Base-by-base conservation (phyloP, 23 tunicate species). In the Styela clava region DNA sequence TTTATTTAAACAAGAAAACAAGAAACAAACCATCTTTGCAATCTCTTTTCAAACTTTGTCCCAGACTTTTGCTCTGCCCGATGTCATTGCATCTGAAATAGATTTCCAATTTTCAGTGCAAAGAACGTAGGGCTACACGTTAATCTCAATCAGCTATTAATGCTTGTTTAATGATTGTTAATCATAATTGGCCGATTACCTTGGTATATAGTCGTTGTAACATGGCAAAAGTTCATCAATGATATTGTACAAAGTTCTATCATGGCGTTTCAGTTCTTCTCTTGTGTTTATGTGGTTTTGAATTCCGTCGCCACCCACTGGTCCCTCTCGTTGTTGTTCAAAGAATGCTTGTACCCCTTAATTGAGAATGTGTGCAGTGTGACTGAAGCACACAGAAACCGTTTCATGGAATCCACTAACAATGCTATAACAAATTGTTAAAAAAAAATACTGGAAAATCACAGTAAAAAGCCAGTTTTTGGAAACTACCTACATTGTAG, bases 231-330 rank as follows among this genome's bases (percentile, higher is more conserved):
- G 52, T 35, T 87, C 86, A 26, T 83, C 70, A 24, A 87, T 68
- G 34, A 87, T 37, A 19, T 64, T 65, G 67, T 81, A 87, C 2
- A 87, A 34, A 16, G 76, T 31, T 19, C 30, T 35, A 65, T 87
- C 92, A 37, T 87, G 78, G 0, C n/a, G 1, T 51, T 33, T 64
- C 78, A 87, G 63, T 51, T 87, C 84, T 25, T 74, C 78, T 34
- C 86, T 68, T 25, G 92, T 87, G 61, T 87, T 76, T 69, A 87
- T 78, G 78, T 82, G 56, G 52, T 87, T 87, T 24, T 87, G 85
- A n/a, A 87, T 82, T 68, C 92, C 92, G 36, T 87, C 86, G 2
- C 92, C 92, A 16, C 86, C 92, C 5, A 86, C 83, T 62, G 51
- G 80, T 2, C 92, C 92, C 44, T 78, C 79, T 18, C 86, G 24